A percentile compares a stretch with the other conserved stretches of the same genome.
These are phyloP conservation scores for Upupa epops DNA, from an alignment of 2,113 vertebrate genomes.

Conservation along the genomic window DNA sequence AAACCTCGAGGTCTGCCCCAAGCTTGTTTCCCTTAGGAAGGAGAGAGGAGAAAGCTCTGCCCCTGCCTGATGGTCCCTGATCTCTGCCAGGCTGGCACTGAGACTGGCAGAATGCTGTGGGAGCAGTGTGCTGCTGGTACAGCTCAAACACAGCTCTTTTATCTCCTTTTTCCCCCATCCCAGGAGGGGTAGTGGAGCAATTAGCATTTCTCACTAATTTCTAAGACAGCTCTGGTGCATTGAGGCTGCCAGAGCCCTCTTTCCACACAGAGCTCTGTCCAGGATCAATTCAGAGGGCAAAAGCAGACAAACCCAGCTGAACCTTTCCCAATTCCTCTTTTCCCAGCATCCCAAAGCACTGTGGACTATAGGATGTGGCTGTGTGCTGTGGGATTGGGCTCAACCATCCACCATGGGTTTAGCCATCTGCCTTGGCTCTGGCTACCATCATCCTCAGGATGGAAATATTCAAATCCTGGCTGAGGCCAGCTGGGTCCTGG, in stretches of 20 bases:
- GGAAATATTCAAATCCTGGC: background rate
- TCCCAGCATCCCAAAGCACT: background rate
- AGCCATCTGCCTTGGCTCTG: background rate
- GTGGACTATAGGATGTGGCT: accelerated
- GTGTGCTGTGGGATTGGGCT: accelerated
- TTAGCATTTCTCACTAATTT: background rate
- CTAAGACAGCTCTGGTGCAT: background rate
- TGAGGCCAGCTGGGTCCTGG: background rate
- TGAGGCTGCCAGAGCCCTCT: background rate
- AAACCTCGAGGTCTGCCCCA: background rate
- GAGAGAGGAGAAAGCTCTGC: background rate
- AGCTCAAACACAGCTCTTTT: background rate
- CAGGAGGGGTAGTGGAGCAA: background rate
- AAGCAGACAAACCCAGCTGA: background rate
- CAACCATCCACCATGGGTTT: too few relatives aligned
- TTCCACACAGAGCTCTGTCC: background rate
- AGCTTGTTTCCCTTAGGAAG: background rate
- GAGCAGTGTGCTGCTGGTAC: background rate
- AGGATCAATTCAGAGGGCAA: background rate
- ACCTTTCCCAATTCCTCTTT: background rate
- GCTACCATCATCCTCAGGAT: accelerated
- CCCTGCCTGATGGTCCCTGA: background rate
- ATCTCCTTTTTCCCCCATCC: background rate
- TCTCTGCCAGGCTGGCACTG: background rate
- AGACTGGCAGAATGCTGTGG: background rate